A percentile compares a stretch with the other conserved stretches of the same genome.
These are phyloP conservation scores for Labeo calbasu DNA, from an alignment of 2,797 vertebrate species.

Conservation along the genomic window DNA sequence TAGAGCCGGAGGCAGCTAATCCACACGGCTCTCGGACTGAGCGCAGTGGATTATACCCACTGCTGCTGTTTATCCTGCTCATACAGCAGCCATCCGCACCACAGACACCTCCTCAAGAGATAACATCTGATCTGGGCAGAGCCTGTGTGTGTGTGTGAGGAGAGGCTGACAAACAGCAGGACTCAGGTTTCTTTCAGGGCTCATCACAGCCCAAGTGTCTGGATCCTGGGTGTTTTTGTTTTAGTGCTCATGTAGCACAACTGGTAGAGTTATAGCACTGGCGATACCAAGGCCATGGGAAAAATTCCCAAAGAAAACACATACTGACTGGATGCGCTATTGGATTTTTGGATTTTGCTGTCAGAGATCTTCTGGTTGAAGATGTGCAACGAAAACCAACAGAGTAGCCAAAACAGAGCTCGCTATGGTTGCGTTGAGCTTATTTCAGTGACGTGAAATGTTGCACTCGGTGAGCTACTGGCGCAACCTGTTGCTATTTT, in stretches of 20 bases:
- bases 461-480: no score
- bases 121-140: slow-evolving; percentile 76
- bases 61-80: slow-evolving; percentile 79
- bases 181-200: slow-evolving; percentile 65
- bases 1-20: slow-evolving; percentile 70
- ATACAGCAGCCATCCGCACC: slow-evolving; percentile 72
- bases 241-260: not conserved
- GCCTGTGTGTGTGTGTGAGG: slow-evolving; percentile 47
- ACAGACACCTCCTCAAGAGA: slow-evolving; percentile 74
- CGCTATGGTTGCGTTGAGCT: no score
- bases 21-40: slow-evolving; percentile 71
- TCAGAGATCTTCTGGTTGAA: not conserved
- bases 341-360: not conserved
- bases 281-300: not conserved
- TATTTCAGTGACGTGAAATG: no score
- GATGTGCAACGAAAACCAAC: not conserved
- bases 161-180: slow-evolving; percentile 76
- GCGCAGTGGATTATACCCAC: slow-evolving; percentile 76
- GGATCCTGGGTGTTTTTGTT: slow-evolving; percentile 36
- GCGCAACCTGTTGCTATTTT: no score
- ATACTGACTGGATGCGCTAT: not conserved
- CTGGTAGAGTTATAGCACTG: not conserved
- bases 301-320: not conserved
- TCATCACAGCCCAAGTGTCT: slow-evolving; percentile 64
- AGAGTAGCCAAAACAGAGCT: not conserved